phyloP scores from a whole-genome alignment of 2,797 vertebrate species.

The Cynopterus sphinx region DNA sequence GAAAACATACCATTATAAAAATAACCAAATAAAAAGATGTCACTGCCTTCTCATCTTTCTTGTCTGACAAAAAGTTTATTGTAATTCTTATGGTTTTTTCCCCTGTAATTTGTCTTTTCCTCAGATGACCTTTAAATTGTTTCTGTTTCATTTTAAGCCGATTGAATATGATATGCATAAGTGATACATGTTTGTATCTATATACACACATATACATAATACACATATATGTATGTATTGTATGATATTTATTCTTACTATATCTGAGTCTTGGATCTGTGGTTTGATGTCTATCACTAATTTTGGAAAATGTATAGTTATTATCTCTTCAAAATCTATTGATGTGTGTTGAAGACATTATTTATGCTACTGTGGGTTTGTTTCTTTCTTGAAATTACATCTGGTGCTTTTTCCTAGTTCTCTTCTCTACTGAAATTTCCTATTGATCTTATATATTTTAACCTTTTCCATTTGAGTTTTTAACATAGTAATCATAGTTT shows the following conservation, averaged over 20 bases:
- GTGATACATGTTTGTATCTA: background rate
- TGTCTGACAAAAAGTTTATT: background rate
- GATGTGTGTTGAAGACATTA: background rate
- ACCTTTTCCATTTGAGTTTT: conserved; percentile 18
- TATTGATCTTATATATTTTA: background rate
- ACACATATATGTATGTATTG: background rate
- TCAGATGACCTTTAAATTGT: background rate
- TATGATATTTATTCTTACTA: background rate
- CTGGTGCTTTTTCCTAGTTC: background rate
- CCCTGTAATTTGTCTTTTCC: background rate
- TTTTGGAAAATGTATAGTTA: background rate
- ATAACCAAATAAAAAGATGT: background rate
- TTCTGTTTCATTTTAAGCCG: background rate
- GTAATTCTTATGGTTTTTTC: background rate
- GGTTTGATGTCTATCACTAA: background rate
- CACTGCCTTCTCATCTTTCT: background rate
- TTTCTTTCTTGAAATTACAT: background rate
- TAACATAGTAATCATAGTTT: background rate
- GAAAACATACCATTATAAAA: background rate
- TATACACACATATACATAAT: background rate
- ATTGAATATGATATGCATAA: background rate
- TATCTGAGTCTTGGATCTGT: background rate
- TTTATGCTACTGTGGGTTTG: background rate
- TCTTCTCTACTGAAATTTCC: background rate
- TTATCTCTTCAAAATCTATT: background rate